Percentiles rank a stretch among this genome's conserved stretches.
Evolutionary conservation across 1,140 invertebrate genomes (phyloP).

Genomic region (Agraylea sexmaculata): DNA sequence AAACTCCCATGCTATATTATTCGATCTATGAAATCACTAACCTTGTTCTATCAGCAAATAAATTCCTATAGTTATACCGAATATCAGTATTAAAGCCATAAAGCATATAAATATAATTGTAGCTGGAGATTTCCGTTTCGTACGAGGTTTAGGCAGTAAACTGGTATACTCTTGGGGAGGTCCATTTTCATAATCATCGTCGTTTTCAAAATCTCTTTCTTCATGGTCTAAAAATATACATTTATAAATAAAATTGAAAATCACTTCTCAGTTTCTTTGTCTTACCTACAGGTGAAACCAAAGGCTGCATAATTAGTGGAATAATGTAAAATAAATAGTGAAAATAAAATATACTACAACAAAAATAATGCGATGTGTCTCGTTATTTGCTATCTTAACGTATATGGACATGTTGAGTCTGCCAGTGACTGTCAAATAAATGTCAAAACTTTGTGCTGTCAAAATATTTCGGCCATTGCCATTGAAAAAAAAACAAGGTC

Average conservation of each 20-base stretch:
- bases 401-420: too few species aligned
- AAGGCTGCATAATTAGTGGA: constrained; percentile 9
- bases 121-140: constrained; percentile 3
- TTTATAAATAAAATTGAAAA: constrained; percentile 6
- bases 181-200: constrained; percentile 1
- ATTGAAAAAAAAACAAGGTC: too few species aligned
- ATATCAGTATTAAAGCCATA: constrained; percentile 7
- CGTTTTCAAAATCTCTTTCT: constrained; percentile 2
- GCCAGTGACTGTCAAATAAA: too few species aligned
- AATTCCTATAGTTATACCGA: constrained; percentile 10
- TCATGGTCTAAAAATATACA: not conserved
- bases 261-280: too few species aligned
- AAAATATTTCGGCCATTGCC: too few species aligned
- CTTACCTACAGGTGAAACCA: constrained; percentile 8
- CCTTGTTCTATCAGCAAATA: constrained; percentile 16
- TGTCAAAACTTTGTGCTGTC: too few species aligned
- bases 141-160: constrained; percentile 2
- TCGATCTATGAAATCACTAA: constrained; percentile 1
- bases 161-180: constrained; percentile 12
- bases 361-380: too few species aligned
- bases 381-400: too few species aligned
- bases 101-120: constrained; percentile 8
- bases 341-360: too few species aligned
- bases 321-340: too few species aligned
- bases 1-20: not conserved